Evolutionary conservation across 2,888 invertebrate species (phyloP).

Genomic region (Spicauda simplicius): DNA sequence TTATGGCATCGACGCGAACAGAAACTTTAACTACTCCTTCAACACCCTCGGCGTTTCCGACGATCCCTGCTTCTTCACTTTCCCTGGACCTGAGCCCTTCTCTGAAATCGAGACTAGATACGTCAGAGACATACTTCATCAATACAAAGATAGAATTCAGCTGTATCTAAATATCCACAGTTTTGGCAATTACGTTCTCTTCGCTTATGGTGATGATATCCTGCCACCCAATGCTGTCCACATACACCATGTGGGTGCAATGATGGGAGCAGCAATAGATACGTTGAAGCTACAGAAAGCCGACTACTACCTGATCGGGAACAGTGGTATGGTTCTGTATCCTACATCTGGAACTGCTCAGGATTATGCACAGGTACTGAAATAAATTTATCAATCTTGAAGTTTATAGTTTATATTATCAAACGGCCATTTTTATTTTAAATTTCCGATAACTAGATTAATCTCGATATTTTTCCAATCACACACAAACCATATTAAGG

Average conservation of each 20-base stretch:
- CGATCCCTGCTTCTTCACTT: constrained; percentile 84
- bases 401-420: too few species aligned
- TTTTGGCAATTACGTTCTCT: constrained; percentile 86
- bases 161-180: constrained; percentile 87
- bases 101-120: constrained; percentile 87
- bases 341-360: constrained; percentile 60
- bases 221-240: constrained; percentile 50
- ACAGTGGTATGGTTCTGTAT: constrained; percentile 57
- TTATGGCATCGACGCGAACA: constrained; percentile 59
- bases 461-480: too few species aligned
- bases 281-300: constrained; percentile 51
- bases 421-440: too few species aligned
- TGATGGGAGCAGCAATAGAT: constrained; percentile 63
- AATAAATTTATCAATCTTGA: too few species aligned
- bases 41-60: constrained; percentile 53
- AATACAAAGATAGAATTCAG: constrained; percentile 51
- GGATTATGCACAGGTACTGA: constrained; percentile 59
- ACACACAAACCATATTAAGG: too few species aligned
- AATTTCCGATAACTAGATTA: too few species aligned
- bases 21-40: constrained; percentile 59
- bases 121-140: constrained; percentile 81
- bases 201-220: constrained; percentile 83
- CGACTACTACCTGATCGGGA: constrained; percentile 56
- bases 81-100: constrained; percentile 84
- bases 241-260: constrained; percentile 54